A percentile compares a stretch with the other conserved stretches of the same genome.
phyloP scores from a whole-genome alignment of 2,113 vertebrate genomes.

The Caretta caretta region DNA sequence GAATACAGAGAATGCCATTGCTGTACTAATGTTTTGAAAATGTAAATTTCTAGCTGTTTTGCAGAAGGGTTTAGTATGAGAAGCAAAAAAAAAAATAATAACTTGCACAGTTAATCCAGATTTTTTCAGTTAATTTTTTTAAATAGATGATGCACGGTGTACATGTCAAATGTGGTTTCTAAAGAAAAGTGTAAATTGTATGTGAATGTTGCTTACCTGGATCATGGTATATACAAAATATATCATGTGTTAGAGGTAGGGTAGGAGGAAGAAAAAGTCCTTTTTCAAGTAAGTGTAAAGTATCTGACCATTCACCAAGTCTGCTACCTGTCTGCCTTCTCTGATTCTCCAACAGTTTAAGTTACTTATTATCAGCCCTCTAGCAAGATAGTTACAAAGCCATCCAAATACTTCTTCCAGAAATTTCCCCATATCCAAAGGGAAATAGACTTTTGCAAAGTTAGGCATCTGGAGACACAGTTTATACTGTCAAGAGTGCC shows the following conservation, averaged over 20 bases:
- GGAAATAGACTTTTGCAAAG: background rate
- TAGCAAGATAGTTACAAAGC: background rate
- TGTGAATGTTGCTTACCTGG: conserved; percentile 13
- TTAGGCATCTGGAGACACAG: background rate
- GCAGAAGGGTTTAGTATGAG: conserved; percentile 71
- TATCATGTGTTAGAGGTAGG: background rate
- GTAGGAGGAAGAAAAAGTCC: background rate
- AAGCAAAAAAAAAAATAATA: conserved; percentile 25
- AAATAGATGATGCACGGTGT: background rate
- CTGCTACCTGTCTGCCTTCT: background rate
- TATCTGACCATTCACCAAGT: background rate
- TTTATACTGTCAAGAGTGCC: background rate
- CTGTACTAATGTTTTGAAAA: conserved; percentile 78
- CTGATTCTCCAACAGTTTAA: background rate
- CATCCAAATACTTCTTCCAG: background rate
- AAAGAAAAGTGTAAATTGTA: conserved; percentile 15
- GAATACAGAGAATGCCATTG: conserved; percentile 74
- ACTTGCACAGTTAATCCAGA: conserved; percentile 32
- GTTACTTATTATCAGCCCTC: background rate
- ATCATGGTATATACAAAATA: conserved; percentile 9
- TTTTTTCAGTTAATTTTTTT: conserved; percentile 53
- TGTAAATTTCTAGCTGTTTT: conserved; percentile 77
- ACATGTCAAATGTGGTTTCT: conserved; percentile 34
- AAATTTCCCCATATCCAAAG: background rate
- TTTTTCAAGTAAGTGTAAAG: background rate